Base-by-base conservation (phyloP, 30 jellyfish, hydroid and myxozoan genomes). In the Chrysaora quinquecirrha region DNA sequence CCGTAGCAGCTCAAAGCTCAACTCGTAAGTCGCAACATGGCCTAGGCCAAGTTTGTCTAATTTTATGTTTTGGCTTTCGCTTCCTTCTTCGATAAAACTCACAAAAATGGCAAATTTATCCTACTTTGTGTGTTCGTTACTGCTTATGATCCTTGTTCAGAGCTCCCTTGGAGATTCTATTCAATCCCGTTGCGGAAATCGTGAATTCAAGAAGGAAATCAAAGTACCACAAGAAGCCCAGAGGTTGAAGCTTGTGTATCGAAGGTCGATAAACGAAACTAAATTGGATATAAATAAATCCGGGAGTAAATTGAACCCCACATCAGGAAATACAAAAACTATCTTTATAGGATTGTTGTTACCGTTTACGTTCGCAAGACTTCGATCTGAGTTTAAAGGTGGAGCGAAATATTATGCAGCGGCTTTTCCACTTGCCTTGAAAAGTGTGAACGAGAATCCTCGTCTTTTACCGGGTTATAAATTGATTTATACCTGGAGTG, bases 401-500 rank as follows among this genome's bases (percentile, higher is more conserved):
- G 83, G 97, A 3, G 97, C 93, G 56, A 60, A 48, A 48, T 93
- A 21, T 66, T 93, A 82, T 74, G 96, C 98, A 56, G 83, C 94
- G 6, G 98, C 98, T 0, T 78, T 87, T 34, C 72, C 78, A 9
- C 73, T 93, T 9, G 98, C 98, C 0, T 52, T 93, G 11, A 87
- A 93, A 52, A 84, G 69, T 27, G 71, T 93, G 20, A 93, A 93
- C 81, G 83, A 87, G 48, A 71, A 78, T 54, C 68, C 81, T 23
- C 0, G 60, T 35, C 71, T 82, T n/a, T 52, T 93, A 46, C 95
- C 90, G 50, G 93, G 95, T 64, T 43, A 82, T 71, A 76, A 82
- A 43, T 56, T 93, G 34, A 82, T 86, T 31, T 93, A 43, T 54
- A 82, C 78, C 18, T 86, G 95, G 94, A 83, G 81, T 64, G 93